Percentiles rank a stretch among this genome's conserved stretches.
These are phyloP conservation scores for Cisticola juncidis DNA, from an alignment of 2,113 vertebrate genomes.

Conservation along the genomic window DNA sequence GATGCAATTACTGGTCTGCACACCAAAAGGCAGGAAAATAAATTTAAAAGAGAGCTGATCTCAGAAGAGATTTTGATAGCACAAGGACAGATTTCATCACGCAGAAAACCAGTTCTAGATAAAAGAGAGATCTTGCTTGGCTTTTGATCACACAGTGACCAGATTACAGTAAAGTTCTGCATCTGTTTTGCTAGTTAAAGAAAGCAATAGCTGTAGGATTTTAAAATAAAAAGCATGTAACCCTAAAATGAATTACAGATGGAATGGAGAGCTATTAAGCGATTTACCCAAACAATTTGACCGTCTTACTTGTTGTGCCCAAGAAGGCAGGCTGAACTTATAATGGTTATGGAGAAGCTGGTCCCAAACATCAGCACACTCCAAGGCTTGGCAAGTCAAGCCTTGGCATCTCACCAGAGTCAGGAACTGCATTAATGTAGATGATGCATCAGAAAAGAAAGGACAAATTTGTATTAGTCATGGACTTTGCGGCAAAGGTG, in stretches of 20 bases:
- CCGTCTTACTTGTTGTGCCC: background rate
- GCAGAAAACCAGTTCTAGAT: background rate
- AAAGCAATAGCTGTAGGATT: background rate
- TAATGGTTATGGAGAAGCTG: background rate
- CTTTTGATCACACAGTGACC: background rate
- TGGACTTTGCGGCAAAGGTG: background rate
- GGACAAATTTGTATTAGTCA: background rate
- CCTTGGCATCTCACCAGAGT: background rate
- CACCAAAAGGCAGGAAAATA: background rate
- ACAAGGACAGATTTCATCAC: background rate
- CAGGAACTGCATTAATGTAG: background rate
- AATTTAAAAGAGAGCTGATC: background rate
- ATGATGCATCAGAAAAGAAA: background rate
- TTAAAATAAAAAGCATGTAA: background rate
- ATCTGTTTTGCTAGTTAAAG: background rate
- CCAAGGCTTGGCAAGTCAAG: background rate
- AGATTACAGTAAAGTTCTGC: background rate
- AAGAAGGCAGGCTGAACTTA: background rate
- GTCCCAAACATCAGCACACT: background rate
- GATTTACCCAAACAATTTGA: background rate
- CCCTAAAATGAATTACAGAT: background rate
- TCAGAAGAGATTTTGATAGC: background rate
- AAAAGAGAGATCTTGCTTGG: background rate
- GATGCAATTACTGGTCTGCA: background rate
- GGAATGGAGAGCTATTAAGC: background rate